These are phyloP conservation scores for Otolemur crassicaudatus DNA, from an alignment of 2,797 vertebrate species.

Conservation along the genomic window DNA sequence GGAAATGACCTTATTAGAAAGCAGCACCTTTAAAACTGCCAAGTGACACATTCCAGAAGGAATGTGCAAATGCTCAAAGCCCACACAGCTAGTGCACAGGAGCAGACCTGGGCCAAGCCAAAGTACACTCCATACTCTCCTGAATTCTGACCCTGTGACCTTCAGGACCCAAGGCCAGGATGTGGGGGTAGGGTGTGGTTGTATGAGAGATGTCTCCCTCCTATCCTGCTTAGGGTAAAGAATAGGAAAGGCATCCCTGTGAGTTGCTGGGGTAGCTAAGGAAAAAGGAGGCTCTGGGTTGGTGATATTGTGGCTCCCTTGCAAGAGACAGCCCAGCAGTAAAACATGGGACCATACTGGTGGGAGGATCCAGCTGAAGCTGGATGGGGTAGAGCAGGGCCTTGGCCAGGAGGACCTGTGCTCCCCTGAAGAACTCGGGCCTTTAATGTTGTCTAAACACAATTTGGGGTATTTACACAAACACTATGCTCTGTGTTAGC, in stretches of 20 bases:
- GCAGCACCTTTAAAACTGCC: constrained; percentile 36
- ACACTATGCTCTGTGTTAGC: background rate
- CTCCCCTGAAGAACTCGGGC: background rate
- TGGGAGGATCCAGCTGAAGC: background rate
- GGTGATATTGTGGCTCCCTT: background rate
- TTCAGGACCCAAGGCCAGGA: background rate
- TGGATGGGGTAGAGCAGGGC: rapidly evolving
- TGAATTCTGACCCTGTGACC: background rate
- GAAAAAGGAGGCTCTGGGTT: background rate
- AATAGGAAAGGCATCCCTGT: background rate
- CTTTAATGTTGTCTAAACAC: constrained; percentile 5
- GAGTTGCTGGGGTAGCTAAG: background rate
- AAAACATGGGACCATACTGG: no score
- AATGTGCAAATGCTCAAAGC: background rate
- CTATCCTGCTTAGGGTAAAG: background rate
- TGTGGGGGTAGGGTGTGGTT: rapidly evolving
- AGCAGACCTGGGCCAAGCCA: background rate
- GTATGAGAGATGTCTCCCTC: background rate
- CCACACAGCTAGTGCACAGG: background rate
- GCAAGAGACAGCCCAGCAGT: background rate
- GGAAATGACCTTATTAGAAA: constrained; percentile 59
- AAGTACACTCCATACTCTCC: rapidly evolving
- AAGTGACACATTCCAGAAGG: constrained; percentile 56
- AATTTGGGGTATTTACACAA: constrained; percentile 4
- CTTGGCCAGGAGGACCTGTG: background rate